Base-by-base conservation (phyloP, 1,140 invertebrate genomes). In the Drosophila sp. region DNA sequence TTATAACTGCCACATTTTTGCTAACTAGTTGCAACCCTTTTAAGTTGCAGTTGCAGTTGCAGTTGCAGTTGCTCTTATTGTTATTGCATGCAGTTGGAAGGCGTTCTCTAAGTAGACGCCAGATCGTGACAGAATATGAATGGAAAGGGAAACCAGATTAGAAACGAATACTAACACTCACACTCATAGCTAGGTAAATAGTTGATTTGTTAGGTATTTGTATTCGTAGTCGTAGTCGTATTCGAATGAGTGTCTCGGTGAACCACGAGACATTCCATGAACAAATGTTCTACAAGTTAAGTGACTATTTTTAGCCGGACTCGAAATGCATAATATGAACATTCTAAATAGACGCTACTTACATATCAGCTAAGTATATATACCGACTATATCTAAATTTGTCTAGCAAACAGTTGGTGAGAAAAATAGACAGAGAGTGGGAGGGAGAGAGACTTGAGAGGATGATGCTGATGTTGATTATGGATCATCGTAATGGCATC, bases 51-150 rank as follows among this genome's bases (percentile, higher is more conserved):
- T 43, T 7, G 40, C 40, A 16, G 13, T 41, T 14, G 40, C 13
- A 41, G 27, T 25, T 45, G n/a, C 18, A 46, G 18, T 36, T 45
- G 14, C 16, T 18, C 3, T 9, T 45, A 11, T 29, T 29, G 27
- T 29, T 29, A 6, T 29, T 29, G 27, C 0, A 5, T 29, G 27
- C 27, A 29, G 3, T 4, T 29, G 4, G 27, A 29, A 29, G 4
- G 27, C 27, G 27, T 6, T 29, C 0, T 27, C 21, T 41, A 8
- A 32, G 32, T 16, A 56, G 54, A 64, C 54, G 40, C 34, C 29
- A 36, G 46, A 82, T 82, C 80, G 80, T 82, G 80, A 82, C 80
- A 38, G 80, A 82, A 82, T 78, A 80, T 83, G 80, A 78, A 75
- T 83, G 56, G 80, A 83, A 82, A 83, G 80, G 79, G 80, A 82